Evolutionary conservation across 2,113 vertebrate species (phyloP).

Genomic region (Fulica atra): DNA sequence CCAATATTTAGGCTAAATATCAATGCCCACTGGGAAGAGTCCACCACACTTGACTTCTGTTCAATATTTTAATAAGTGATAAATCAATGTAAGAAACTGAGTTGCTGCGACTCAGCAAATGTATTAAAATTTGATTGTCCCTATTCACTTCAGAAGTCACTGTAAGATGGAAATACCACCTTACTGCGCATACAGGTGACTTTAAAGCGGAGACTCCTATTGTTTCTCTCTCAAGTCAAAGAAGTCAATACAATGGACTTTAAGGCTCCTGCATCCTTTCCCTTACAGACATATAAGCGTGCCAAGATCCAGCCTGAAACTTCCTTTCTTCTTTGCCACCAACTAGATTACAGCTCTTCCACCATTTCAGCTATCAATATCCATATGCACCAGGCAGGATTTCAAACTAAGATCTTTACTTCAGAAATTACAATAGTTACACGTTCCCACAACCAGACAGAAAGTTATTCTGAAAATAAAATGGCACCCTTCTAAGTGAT

Average conservation of each 20-base stretch:
- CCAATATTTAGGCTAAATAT: background rate
- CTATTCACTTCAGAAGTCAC: background rate
- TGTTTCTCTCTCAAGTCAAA: background rate
- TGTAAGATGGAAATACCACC: background rate
- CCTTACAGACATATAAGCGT: background rate
- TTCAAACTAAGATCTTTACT: background rate
- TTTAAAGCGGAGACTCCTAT: background rate
- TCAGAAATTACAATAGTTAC: background rate
- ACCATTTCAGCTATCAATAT: background rate
- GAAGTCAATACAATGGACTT: background rate
- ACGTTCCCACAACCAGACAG: background rate
- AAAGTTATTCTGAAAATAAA: background rate
- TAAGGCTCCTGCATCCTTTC: background rate
- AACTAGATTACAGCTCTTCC: background rate
- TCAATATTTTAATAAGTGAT: background rate
- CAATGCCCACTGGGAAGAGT: background rate
- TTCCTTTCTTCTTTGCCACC: background rate
- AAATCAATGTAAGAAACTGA: background rate
- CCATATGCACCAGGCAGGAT: background rate
- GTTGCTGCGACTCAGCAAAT: background rate
- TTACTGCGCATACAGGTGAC: background rate
- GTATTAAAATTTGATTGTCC: background rate
- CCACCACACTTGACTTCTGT: background rate
- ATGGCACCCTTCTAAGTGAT: rapidly evolving
- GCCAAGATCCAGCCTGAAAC: background rate